These are phyloP conservation scores for Polypedilum vanderplanki DNA, from an alignment of 1,140 invertebrate genomes.

Conservation along the genomic window DNA sequence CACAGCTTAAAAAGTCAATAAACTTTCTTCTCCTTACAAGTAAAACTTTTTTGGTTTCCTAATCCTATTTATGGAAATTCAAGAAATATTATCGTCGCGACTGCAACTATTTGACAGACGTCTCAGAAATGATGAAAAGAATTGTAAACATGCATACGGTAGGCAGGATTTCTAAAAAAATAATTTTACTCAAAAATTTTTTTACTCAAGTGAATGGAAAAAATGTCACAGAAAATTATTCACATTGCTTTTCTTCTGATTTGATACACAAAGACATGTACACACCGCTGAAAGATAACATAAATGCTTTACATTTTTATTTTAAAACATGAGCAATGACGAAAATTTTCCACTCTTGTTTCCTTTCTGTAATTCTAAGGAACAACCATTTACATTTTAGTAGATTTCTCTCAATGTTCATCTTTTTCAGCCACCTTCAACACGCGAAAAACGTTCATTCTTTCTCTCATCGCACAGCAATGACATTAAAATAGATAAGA, in stretches of 20 bases:
- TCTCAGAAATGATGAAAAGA: too few relatives aligned
- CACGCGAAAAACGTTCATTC: not conserved
- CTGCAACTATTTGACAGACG: too few relatives aligned
- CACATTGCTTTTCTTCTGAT: not conserved
- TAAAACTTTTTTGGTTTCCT: too few relatives aligned
- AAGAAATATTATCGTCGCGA: too few relatives aligned
- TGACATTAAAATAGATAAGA: not conserved
- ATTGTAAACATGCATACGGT: too few relatives aligned
- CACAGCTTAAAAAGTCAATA: too few relatives aligned
- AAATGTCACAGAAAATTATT: slow-evolving; percentile 7
- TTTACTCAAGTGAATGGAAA: not conserved
- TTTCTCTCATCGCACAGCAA: not conserved
- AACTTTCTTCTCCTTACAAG: too few relatives aligned
- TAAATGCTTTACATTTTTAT: slow-evolving; percentile 25
- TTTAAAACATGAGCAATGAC: slow-evolving; percentile 14
- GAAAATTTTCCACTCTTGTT: not conserved
- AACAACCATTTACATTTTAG: slow-evolving; percentile 28
- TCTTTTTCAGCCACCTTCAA: not conserved
- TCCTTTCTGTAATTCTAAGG: not conserved
- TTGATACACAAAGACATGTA: not conserved
- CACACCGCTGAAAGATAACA: slow-evolving; percentile 21
- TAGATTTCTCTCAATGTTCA: not conserved
- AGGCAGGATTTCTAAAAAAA: too few relatives aligned
- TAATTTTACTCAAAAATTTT: too few relatives aligned
- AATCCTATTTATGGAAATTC: too few relatives aligned